Conservation (phyloP, 92 coral and sea anemone genomes). For the Muricea muricata region DNA sequence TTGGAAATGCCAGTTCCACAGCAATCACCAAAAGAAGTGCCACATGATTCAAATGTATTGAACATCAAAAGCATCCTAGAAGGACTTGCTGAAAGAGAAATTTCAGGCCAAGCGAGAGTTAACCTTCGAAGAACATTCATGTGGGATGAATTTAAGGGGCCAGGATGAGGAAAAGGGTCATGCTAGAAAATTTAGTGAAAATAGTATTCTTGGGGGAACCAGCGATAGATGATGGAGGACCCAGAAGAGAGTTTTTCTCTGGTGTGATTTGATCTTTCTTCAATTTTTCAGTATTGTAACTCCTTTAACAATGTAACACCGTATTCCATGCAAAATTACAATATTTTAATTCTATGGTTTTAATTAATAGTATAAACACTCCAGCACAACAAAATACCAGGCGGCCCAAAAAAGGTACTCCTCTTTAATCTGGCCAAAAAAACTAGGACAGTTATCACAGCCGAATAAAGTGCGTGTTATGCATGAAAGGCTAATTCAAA, state of each 20-base stretch:
- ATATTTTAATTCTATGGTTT: too few relatives aligned
- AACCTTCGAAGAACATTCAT: slow-evolving; percentile 45
- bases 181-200: slow-evolving; percentile 11
- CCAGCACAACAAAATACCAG: too few relatives aligned
- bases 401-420: too few relatives aligned
- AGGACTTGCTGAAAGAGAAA: slow-evolving; percentile 47
- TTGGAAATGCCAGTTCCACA: not conserved
- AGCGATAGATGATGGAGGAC: slow-evolving; percentile 43
- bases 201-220: slow-evolving; percentile 42
- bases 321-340: too few relatives aligned
- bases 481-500: too few relatives aligned
- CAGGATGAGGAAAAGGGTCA: not conserved
- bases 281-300: too few relatives aligned
- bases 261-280: not conserved
- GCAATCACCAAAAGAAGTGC: not conserved
- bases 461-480: too few relatives aligned
- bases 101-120: slow-evolving; percentile 26
- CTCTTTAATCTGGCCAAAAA: too few relatives aligned
- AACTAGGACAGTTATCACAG: too few relatives aligned
- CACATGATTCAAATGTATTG: not conserved
- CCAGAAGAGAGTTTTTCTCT: slow-evolving; percentile 44
- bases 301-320: too few relatives aligned
- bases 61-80: slow-evolving; percentile 19
- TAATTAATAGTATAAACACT: too few relatives aligned
- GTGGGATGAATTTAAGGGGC: slow-evolving; percentile 47